Evolutionary conservation across 2,797 vertebrate genomes (phyloP).

Genomic region (Amazonetta brasiliensis): DNA sequence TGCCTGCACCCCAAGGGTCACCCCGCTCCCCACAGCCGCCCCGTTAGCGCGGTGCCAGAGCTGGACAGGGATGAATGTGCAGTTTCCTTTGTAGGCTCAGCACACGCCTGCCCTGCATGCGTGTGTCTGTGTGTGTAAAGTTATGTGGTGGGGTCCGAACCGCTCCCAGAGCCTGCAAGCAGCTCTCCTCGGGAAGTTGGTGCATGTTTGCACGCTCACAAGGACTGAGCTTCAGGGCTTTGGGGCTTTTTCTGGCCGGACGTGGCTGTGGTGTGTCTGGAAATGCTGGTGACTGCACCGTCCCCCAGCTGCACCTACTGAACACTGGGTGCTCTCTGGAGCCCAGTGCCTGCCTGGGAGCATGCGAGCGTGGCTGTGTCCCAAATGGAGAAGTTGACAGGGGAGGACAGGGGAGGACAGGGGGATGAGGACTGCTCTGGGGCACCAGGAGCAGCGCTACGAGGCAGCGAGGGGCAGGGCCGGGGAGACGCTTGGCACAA

Average conservation of each 20-base stretch:
- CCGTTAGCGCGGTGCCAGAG: background rate
- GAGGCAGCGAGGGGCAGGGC: background rate
- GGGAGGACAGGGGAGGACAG: background rate
- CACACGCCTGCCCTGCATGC: background rate
- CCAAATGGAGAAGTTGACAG: background rate
- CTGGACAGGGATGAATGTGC: background rate
- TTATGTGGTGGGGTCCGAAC: background rate
- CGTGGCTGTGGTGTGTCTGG: background rate
- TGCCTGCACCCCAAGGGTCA: background rate
- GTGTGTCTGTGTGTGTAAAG: background rate
- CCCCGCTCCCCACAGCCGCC: background rate
- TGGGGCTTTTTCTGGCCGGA: background rate
- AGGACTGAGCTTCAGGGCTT: background rate
- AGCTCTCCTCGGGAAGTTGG: background rate
- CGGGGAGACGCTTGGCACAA: background rate
- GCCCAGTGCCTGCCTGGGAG: background rate
- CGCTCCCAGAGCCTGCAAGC: background rate
- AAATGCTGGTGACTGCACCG: background rate
- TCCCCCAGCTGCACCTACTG: background rate
- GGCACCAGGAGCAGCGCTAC: background rate
- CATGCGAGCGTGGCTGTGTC: background rate
- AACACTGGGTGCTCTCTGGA: background rate
- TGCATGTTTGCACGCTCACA: accelerated
- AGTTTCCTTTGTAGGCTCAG: background rate
- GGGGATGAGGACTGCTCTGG: background rate